Base-by-base conservation (phyloP, 1,140 invertebrate species). In the Drosophila murphyi region DNA sequence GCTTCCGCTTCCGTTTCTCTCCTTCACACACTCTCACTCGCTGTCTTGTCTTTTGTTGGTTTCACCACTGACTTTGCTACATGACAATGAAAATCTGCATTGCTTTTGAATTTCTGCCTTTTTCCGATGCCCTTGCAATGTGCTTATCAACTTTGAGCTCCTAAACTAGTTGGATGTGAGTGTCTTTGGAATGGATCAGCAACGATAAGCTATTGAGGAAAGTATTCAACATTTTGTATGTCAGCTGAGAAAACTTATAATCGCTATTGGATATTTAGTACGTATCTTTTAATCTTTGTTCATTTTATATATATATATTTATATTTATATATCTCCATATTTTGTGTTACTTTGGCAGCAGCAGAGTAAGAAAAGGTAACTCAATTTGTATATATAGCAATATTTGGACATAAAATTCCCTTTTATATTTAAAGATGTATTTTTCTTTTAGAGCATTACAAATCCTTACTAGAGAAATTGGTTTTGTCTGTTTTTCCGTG, bases 71-170 rank as follows among this genome's bases (percentile, higher is more conserved):
- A 88, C 83, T 88, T 88, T 88, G 83, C 80, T 75, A 83, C 83
- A 88, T 89, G 83, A 83, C 85, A 89, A 88, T 88, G 83, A 88
- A 88, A 88, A 75, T 89, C 83, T 80, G 77, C 80, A 83, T 80
- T 80, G 77, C 64, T 79, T 82, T 79, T 87, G 39, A 70, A 69
- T 69, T 59, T 48, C 51, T 65, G 61, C 57, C 62, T 37, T 43
- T 29, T 37, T 48, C 20, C 55, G 52, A 57, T 76, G 54, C 62
- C 29, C 78, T 81, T 35, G 2, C 8, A 5, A n/a, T 5, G 31
- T 5, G 51, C 41, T 28, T 54, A 7, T 43, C 3, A 5, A 20
- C 0, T 55, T 29, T 8, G 20, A 3, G 4, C 7, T 50, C 7
- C 5, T n/a, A 34, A 3, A 5, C 5, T 43, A 43, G 39, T 20